Evolutionary conservation across 1,140 invertebrate species (phyloP).

Genomic region (Microplitis mediator): DNA sequence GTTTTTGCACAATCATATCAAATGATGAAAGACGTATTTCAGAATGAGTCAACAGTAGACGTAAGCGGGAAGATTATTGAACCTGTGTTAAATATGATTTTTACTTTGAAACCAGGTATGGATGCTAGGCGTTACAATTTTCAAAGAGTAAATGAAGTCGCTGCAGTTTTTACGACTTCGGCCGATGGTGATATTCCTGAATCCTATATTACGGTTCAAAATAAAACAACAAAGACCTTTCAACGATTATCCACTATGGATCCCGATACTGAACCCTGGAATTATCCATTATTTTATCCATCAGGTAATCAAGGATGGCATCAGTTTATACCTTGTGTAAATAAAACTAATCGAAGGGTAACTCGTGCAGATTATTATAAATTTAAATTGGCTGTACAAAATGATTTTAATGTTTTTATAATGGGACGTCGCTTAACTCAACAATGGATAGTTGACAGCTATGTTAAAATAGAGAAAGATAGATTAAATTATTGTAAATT

Average conservation of each 20-base stretch:
- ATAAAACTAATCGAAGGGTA: constrained; percentile 1
- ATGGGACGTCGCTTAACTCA: no score
- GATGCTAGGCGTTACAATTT: constrained; percentile 3
- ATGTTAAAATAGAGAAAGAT: no score
- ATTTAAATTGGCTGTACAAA: constrained; percentile 5
- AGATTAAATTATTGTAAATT: no score
- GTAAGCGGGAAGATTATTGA: not conserved
- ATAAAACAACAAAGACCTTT: constrained; percentile 3
- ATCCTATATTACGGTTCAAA: constrained; percentile 20
- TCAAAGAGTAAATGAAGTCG: no score
- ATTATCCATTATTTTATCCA: constrained; percentile 22
- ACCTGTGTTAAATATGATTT: constrained; percentile 15
- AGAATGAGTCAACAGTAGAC: not conserved
- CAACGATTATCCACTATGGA: not conserved
- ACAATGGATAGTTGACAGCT: no score
- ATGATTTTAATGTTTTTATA: constrained; percentile 29
- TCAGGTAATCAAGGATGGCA: constrained; percentile 23
- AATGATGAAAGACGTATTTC: constrained; percentile 12
- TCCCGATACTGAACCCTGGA: not conserved
- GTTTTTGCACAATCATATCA: constrained; percentile 9
- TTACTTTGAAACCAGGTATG: constrained; percentile 8
- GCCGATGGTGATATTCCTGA: constrained; percentile 24
- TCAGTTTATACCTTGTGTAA: not conserved
- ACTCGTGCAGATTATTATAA: constrained; percentile 6
- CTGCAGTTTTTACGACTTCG: constrained; percentile 16